Evolutionary conservation across 2,888 invertebrate species (phyloP).

Genomic region (Mythimna lalbum): DNA sequence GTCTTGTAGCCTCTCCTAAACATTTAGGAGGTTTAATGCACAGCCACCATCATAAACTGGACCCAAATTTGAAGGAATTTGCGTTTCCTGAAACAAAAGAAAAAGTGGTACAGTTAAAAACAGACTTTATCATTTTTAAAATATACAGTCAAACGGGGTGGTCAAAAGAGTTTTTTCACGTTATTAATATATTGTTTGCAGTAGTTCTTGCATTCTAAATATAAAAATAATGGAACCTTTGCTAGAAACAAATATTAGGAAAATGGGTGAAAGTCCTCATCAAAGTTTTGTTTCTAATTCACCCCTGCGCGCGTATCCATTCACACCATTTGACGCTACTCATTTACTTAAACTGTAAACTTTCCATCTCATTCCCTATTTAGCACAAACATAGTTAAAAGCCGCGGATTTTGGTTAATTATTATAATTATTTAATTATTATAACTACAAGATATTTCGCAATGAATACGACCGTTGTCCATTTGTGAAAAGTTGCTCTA

Average conservation of each 20-base stretch:
- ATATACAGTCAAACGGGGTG: too few species aligned
- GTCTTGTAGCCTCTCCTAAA: conserved; percentile 82
- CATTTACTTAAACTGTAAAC: too few species aligned
- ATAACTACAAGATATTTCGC: conserved; percentile 10
- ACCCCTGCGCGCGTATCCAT: too few species aligned
- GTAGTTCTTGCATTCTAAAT: too few species aligned
- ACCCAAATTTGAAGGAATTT: conserved; percentile 17
- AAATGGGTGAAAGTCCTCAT: too few species aligned
- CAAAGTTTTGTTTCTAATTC: too few species aligned
- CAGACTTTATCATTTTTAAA: neutral
- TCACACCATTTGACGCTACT: too few species aligned
- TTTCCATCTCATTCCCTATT: neutral
- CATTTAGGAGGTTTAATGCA: conserved; percentile 77
- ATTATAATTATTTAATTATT: too few species aligned
- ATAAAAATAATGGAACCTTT: too few species aligned
- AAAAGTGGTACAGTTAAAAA: neutral
- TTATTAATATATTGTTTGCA: too few species aligned
- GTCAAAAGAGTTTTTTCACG: too few species aligned
- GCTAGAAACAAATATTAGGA: too few species aligned
- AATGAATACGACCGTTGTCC: conserved; percentile 12
- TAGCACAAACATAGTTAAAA: neutral
- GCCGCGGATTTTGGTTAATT: neutral
- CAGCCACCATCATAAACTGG: conserved; percentile 48
- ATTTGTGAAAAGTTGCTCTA: conserved; percentile 9
- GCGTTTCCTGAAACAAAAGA: conserved; percentile 59